Conservation (phyloP, 2,113 vertebrate species). For the Thymallus thymallus region DNA sequence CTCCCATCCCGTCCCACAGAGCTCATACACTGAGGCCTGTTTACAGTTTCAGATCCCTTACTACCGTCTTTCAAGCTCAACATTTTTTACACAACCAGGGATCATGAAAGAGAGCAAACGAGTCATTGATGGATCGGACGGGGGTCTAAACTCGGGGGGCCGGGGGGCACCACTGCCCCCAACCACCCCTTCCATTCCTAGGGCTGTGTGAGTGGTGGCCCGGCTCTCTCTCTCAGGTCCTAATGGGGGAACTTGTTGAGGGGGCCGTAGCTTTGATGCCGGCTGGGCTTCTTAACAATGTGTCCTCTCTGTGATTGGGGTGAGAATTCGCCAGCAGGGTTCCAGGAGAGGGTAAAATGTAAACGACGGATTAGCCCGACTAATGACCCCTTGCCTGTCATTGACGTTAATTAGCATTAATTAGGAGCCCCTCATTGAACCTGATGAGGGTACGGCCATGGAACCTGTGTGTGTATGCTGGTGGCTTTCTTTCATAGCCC, state of each 20-base stretch:
- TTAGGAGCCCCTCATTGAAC: conserved; percentile 64
- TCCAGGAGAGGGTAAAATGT: conserved; percentile 69
- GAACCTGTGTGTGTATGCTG: conserved; percentile 19
- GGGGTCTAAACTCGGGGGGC: conserved; percentile 50
- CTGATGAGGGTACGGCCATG: conserved; percentile 10
- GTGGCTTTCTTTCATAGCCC: conserved; percentile 19
- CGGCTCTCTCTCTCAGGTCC: conserved; percentile 48
- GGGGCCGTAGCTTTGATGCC: conserved; percentile 64
- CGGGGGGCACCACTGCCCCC: too few relatives aligned
- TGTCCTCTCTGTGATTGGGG: conserved; percentile 62
- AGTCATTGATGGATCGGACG: conserved; percentile 67
- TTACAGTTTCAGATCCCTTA: conserved; percentile 48
- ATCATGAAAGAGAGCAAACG: conserved; percentile 59
- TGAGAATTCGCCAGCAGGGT: conserved; percentile 74
- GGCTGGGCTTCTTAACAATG: conserved; percentile 63
- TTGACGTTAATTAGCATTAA: conserved; percentile 80
- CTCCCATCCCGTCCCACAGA: conserved; percentile 19
- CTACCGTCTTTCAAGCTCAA: conserved; percentile 25
- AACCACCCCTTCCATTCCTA: conserved; percentile 25
- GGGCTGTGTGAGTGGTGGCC: conserved; percentile 46
- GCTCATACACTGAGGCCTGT: conserved; percentile 33
- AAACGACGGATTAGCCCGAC: conserved; percentile 77
- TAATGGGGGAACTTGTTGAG: conserved; percentile 63
- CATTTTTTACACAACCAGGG: conserved; percentile 21
- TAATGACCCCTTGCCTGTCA: conserved; percentile 72